Evolutionary conservation across 2,113 vertebrate genomes (phyloP).

Genomic region (Hippocampus abdominalis): DNA sequence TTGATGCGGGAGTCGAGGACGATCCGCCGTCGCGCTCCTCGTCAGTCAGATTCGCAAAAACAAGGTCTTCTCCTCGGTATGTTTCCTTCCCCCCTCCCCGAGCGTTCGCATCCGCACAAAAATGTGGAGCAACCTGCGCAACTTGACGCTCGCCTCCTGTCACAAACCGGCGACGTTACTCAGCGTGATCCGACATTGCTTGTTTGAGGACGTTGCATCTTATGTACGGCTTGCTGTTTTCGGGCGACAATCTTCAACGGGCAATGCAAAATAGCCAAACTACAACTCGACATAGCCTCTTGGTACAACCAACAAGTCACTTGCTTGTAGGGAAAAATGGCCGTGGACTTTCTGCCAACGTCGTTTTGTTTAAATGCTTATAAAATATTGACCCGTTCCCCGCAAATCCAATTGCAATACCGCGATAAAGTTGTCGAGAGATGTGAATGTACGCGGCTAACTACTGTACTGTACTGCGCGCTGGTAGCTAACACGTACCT

Average conservation of each 20-base stretch:
- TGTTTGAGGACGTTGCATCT: constrained; percentile 41
- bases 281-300: constrained; percentile 20
- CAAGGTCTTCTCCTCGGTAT: constrained; percentile 27
- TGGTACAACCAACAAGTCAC: constrained; percentile 1
- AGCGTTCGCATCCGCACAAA: constrained; percentile 36
- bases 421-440: constrained; percentile 13
- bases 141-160: constrained; percentile 18
- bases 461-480: background rate
- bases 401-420: constrained; percentile 24
- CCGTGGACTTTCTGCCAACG: background rate
- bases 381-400: constrained; percentile 37
- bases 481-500: constrained; percentile 34
- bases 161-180: constrained; percentile 30
- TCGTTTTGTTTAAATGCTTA: background rate
- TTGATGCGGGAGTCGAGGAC: constrained; percentile 55
- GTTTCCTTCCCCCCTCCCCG: constrained; percentile 1
- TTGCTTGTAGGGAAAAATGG: background rate
- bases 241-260: constrained; percentile 24
- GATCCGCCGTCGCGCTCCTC: constrained; percentile 21
- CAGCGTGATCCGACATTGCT: constrained; percentile 50
- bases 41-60: constrained; percentile 9
- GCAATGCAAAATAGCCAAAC: constrained; percentile 12
- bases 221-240: constrained; percentile 2
- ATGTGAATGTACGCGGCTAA: background rate
- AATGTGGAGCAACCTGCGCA: constrained; percentile 14